Base-by-base conservation (phyloP, 2,888 invertebrate genomes). In the Vannuccia rotundouncinata region DNA sequence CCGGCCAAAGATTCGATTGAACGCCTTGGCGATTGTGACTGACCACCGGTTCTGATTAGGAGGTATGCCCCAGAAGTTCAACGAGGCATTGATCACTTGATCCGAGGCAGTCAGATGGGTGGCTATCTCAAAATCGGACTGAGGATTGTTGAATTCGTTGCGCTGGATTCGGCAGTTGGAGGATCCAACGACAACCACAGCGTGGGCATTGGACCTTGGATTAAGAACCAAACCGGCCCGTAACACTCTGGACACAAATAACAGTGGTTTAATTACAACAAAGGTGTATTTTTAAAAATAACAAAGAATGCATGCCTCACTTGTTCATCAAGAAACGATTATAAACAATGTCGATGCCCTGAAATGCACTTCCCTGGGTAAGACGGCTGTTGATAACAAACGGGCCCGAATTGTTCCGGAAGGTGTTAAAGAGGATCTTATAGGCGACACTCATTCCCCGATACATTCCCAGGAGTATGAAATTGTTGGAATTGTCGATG, bases 91-190 rank as follows among this genome's bases (percentile, higher is more conserved):
- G n/a, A 99, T 92, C 25, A 91, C 90, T 89, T 94, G 93, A 85
- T 95, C 95, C 86, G 96, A 97, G 86, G 97, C 95, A 85, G 93
- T 92, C 25, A 97, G 90, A 85, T 98, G 97, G 0, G 96, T 95
- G 0, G 95, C 95, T 75, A 99, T 92, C 89, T 99, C 98, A 86
- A 95, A 96, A 79, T 91, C 91, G 0, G 97, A 95, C 82, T 92
- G 92, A 0, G 92, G 92, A 88, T 99, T 98, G 81, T 93, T 92
- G 59, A 98, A 91, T 81, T 95, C 94, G 88, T 99, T 99, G 81
- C 97, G 91, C 84, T 91, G 94, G 0, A 98, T 91, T 74, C 92
- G 91, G 0, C 96, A 92, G 86, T 98, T 97, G 85, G 92, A 92
- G 0, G 96, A 96, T 0, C 94, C 93, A 27, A 98, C 91, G 0